Conservation (phyloP, 2,797 vertebrate genomes). For the Phoebastria nigripes region DNA sequence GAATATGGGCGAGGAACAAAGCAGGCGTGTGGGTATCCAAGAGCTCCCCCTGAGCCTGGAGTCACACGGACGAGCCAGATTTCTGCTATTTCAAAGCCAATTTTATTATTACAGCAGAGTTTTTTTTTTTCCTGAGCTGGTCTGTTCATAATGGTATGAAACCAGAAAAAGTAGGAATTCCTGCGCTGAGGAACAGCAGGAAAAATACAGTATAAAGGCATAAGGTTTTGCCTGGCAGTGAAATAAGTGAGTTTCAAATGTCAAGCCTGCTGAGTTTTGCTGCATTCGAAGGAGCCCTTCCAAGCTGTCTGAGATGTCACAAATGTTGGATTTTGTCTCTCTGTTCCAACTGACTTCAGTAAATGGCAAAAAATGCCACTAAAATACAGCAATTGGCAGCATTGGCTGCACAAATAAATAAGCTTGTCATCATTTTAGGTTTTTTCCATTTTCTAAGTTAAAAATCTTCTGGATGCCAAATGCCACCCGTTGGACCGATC, state of each 20-base stretch:
- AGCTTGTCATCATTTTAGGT: neutral
- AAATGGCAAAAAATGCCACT: constrained; percentile 14
- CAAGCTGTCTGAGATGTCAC: constrained; percentile 27
- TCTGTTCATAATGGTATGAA: neutral
- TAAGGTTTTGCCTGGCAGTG: constrained; percentile 31
- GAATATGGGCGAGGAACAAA: neutral
- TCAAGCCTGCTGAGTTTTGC: constrained; percentile 45
- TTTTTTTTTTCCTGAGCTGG: neutral
- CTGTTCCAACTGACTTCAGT: constrained; percentile 24
- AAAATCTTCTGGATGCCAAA: neutral
- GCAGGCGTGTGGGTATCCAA: neutral
- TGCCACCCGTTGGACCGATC: neutral
- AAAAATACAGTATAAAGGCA: neutral
- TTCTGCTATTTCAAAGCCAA: neutral
- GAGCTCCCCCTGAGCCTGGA: neutral
- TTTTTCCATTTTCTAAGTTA: neutral
- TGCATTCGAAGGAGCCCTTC: constrained; percentile 30
- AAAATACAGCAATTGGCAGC: neutral
- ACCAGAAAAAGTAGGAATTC: constrained; percentile 1
- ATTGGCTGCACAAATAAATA: neutral
- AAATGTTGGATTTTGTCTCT: neutral
- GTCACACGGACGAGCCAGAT: neutral
- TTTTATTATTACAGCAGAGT: neutral
- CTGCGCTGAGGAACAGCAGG: constrained; percentile 11
- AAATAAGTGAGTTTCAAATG: constrained; percentile 37